phyloP scores from a whole-genome alignment of 2,113 vertebrate genomes.

The Tringa solitaria region DNA sequence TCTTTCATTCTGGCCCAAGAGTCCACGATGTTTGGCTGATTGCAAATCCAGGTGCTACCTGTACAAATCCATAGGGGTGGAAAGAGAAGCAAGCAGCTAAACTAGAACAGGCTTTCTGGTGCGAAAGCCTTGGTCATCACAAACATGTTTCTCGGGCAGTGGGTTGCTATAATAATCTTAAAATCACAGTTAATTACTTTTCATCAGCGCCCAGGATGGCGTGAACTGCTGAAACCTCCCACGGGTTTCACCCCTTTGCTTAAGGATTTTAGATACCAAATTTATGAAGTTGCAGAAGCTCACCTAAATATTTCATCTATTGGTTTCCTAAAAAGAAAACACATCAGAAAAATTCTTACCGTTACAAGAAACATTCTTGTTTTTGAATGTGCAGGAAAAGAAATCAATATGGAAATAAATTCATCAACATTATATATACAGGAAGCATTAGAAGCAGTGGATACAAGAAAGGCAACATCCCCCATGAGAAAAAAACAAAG shows the following conservation, averaged over 20 bases:
- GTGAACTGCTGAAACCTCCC: not conserved
- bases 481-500: not conserved
- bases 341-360: not conserved
- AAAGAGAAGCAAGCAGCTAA: not conserved
- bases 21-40: not conserved
- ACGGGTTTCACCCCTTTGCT: not conserved
- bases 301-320: not conserved
- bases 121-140: not conserved
- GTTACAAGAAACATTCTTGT: not conserved
- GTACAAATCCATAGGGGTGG: not conserved
- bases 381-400: constrained; percentile 18
- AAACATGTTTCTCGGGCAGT: not conserved
- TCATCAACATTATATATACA: not conserved
- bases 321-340: not conserved
- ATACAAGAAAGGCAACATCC: fast-evolving
- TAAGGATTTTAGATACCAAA: not conserved
- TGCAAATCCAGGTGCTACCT: not conserved
- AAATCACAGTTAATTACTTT: not conserved
- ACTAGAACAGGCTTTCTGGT: not conserved
- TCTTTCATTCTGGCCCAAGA: not conserved
- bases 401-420: not conserved
- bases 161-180: not conserved
- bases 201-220: not conserved
- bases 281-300: not conserved
- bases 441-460: not conserved